phyloP scores from a whole-genome alignment of 2,888 invertebrate genomes.

The Pristionchus arcanus region DNA sequence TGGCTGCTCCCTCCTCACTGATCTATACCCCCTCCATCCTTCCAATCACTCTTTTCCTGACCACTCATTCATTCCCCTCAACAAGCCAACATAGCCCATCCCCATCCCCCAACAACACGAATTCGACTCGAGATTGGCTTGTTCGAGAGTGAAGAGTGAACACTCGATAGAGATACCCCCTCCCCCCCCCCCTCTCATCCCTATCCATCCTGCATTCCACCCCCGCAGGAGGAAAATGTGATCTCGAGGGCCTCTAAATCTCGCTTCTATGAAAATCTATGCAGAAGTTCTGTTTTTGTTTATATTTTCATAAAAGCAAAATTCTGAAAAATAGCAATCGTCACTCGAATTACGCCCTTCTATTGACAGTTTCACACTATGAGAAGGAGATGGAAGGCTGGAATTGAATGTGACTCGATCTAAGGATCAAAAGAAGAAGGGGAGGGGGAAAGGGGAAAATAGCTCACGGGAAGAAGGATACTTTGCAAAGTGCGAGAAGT shows the following conservation, averaged over 20 bases:
- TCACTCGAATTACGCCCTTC: neutral
- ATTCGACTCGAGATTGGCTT: neutral
- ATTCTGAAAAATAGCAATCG: neutral
- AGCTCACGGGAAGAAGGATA: slow-evolving; percentile 7
- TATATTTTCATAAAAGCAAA: too few relatives aligned
- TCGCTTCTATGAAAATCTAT: neutral
- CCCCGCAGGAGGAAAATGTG: neutral
- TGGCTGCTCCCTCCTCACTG: neutral
- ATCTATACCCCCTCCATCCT: neutral
- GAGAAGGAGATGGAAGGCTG: neutral
- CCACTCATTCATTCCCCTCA: slow-evolving; percentile 39
- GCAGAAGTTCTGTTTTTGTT: too few relatives aligned
- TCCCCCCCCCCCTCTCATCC: neutral
- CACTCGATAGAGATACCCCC: neutral
- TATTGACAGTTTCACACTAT: slow-evolving; percentile 22
- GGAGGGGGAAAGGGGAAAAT: neutral
- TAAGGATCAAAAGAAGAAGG: neutral
- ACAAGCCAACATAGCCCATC: slow-evolving; percentile 7
- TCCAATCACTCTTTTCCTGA: slow-evolving; percentile 43
- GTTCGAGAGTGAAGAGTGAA: neutral
- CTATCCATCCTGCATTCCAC: neutral
- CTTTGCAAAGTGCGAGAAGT: slow-evolving; percentile 27
- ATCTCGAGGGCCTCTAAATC: neutral
- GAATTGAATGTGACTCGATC: slow-evolving; percentile 26
- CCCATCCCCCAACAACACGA: slow-evolving; percentile 22